Evolutionary conservation across 2,888 invertebrate genomes (phyloP).

Genomic region (Drosophila tripunctata): DNA sequence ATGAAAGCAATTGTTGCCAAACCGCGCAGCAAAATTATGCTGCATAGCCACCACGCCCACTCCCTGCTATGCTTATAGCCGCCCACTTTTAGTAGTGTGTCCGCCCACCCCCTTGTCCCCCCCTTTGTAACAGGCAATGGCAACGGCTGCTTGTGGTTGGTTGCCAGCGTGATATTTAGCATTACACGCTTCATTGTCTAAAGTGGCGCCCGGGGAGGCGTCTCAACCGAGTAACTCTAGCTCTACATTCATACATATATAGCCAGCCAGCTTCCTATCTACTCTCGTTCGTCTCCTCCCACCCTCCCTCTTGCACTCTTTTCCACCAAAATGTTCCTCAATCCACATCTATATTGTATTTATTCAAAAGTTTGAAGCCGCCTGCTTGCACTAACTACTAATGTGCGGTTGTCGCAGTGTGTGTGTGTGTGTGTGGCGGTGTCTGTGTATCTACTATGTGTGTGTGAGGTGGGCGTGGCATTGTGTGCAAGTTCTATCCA

Average conservation of each 20-base stretch:
- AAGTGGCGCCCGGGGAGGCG: slow-evolving; percentile 73
- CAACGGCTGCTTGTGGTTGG: slow-evolving; percentile 69
- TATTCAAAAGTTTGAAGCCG: slow-evolving; percentile 75
- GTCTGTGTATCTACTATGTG: slow-evolving; percentile 7
- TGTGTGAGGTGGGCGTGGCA: slow-evolving; percentile 52
- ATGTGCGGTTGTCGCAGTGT: slow-evolving; percentile 65
- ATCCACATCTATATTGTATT: slow-evolving; percentile 66
- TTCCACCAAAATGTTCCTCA: neutral
- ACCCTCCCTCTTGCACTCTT: neutral
- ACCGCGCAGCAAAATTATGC: slow-evolving; percentile 79
- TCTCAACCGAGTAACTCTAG: slow-evolving; percentile 2
- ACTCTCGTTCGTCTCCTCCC: neutral
- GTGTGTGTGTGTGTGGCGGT: slow-evolving; percentile 12
- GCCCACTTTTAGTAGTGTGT: neutral
- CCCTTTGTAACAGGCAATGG: neutral
- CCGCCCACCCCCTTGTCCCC: neutral
- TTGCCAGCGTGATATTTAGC: slow-evolving; percentile 74
- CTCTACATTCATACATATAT: too few relatives aligned
- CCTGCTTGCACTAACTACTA: slow-evolving; percentile 80
- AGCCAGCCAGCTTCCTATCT: neutral
- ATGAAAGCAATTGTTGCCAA: slow-evolving; percentile 81
- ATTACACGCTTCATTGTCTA: slow-evolving; percentile 80
- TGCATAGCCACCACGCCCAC: slow-evolving; percentile 55
- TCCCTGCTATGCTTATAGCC: neutral
- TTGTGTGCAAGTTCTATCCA: slow-evolving; percentile 65